Base-by-base conservation (phyloP, 2,113 vertebrate species). In the Leuciscus idus region DNA sequence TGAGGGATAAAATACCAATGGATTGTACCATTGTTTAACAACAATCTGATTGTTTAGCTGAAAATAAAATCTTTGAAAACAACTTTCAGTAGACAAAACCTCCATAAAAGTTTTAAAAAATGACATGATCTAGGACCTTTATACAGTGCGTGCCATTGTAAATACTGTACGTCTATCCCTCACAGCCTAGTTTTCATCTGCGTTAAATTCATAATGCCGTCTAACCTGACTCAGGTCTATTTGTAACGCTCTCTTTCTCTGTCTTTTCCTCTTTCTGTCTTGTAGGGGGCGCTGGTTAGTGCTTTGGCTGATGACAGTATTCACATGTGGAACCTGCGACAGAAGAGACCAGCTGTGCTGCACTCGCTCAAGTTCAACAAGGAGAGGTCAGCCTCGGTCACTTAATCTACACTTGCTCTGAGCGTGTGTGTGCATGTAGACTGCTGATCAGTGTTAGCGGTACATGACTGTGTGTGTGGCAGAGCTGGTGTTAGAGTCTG, bases 301-400 rank as follows among this genome's bases (percentile, higher is more conserved):
- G 98, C 97, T 95, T 96, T 99, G 96, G 96, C 98, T 85, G 98
- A 99, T 86, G 98, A 99, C 91, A 99, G 95, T n/a, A 93, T 99
- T 90, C 98, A 99, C 91, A 93, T 99, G 89, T 99, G 98, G 98
- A 99, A 99, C 93, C 95, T 99, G 90, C 96, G 98, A 94, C 98
- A 99, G 92, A 99, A 99, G 94, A 97, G 98, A 92, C 98, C 98
- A 62, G 98, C 98, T 87, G 96, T 99, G 90, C 95, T 99, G 84
- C 98, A 99, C 92, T 99, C 98, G 1, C 96, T 99, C 74, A 99
- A 99, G 94, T 99, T 99, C 94, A 99, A 96, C 95, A 95, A 93
- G 95, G 98, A 99, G 96, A 96, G 98, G 98, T 99, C 57, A 89
- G 72, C 43, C 28, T 66, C 21, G 66, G n/a, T 84, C 50, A 39